These are phyloP conservation scores for Gnathochromis pfefferi DNA, from an alignment of 2,113 vertebrate species.

Conservation along the genomic window DNA sequence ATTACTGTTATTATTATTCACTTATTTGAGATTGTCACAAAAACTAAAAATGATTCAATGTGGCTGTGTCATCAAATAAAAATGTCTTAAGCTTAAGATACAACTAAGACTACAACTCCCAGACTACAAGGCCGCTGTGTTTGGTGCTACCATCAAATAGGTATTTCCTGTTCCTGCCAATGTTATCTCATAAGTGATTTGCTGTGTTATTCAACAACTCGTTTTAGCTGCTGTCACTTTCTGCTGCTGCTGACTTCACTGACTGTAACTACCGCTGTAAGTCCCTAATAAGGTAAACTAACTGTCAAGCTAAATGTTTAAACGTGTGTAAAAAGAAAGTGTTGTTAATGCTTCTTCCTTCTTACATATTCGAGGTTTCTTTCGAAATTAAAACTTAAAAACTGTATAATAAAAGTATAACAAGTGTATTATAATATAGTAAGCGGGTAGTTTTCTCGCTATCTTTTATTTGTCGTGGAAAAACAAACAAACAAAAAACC, in stretches of 20 bases:
- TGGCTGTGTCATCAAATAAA: neutral
- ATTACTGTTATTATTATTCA: neutral
- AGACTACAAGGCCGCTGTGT: neutral
- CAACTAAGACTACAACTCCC: slow-evolving; percentile 15
- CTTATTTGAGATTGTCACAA: neutral
- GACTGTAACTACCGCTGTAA: neutral
- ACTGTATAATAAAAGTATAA: neutral
- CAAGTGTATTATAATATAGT: neutral
- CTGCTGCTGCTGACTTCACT: no score
- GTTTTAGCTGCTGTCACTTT: neutral
- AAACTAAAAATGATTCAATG: neutral
- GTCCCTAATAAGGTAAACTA: neutral
- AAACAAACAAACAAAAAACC: neutral
- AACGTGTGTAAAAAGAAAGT: neutral
- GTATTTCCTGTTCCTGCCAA: slow-evolving; percentile 21
- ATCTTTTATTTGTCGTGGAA: neutral
- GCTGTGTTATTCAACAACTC: neutral
- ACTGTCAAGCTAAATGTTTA: neutral
- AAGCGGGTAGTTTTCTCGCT: no score
- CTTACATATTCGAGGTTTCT: neutral
- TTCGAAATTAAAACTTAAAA: neutral
- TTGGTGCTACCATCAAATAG: neutral
- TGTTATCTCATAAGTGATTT: neutral
- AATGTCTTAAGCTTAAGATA: neutral
- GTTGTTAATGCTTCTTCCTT: neutral